phyloP scores from a whole-genome alignment of 2,113 vertebrate species.

The Oceanites oceanicus region DNA sequence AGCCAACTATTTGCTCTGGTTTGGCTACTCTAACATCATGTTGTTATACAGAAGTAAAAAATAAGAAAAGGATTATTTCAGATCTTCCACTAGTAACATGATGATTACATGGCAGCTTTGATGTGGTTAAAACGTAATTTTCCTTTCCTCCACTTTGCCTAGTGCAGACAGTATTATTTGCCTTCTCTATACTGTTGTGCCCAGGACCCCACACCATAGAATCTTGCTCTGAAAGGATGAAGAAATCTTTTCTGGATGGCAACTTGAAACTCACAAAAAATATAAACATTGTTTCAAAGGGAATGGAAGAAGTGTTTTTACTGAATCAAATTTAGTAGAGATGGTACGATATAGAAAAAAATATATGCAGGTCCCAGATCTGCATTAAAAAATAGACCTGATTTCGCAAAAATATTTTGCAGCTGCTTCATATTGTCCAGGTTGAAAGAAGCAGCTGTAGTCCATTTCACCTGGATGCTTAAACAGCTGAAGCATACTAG shows the following conservation, averaged over 20 bases:
- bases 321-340: background rate
- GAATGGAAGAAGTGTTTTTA: background rate
- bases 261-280: conserved; percentile 4
- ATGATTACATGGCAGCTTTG: background rate
- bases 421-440: background rate
- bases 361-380: background rate
- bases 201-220: background rate
- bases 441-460: background rate
- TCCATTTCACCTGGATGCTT: conserved; percentile 14
- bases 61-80: background rate
- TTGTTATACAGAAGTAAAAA: background rate
- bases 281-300: background rate
- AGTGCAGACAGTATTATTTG: background rate
- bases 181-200: background rate
- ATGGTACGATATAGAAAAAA: background rate
- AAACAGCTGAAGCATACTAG: background rate
- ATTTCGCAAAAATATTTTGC: conserved; percentile 2
- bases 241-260: background rate
- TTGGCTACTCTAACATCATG: background rate
- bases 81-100: background rate
- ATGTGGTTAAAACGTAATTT: background rate
- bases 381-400: background rate
- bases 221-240: background rate
- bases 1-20: background rate
- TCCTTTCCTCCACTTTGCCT: background rate